Evolutionary conservation across 2,888 invertebrate species (phyloP).

Genomic region (Erebia palarica): DNA sequence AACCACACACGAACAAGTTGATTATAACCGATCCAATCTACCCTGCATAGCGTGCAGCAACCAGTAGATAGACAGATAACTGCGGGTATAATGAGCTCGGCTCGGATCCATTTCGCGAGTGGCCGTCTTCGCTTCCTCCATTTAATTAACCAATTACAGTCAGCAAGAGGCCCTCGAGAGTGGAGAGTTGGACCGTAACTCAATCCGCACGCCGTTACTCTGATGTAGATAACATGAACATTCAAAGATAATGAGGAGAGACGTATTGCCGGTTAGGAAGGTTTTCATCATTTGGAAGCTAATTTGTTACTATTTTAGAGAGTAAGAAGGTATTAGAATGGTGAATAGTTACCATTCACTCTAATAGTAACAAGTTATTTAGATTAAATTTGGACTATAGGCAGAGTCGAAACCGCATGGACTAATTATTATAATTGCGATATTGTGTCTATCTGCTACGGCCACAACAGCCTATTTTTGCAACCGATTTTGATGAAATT

Average conservation of each 20-base stretch:
- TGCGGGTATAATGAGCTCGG: conserved; percentile 27
- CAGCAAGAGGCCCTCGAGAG: conserved; percentile 15
- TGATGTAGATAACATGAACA: conserved; percentile 2
- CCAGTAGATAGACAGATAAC: conserved; percentile 17
- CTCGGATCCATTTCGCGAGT: conserved; percentile 10
- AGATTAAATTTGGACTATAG: background rate
- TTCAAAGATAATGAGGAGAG: conserved; percentile 3
- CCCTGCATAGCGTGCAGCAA: background rate
- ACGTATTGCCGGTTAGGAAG: background rate
- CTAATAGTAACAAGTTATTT: background rate
- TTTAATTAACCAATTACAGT: conserved; percentile 37
- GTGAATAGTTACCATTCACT: background rate
- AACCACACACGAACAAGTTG: conserved; percentile 14
- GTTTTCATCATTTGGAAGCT: background rate
- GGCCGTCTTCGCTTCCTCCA: conserved; percentile 32
- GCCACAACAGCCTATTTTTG: too few species aligned
- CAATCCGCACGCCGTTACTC: background rate
- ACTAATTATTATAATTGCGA: too few species aligned
- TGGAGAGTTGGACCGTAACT: conserved; percentile 11
- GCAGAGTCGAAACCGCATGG: background rate
- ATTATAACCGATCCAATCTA: background rate
- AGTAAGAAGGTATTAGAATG: background rate
- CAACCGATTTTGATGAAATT: too few species aligned
- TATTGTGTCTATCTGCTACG: too few species aligned
- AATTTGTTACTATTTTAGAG: background rate